phyloP scores from a whole-genome alignment of 2,113 vertebrate genomes.

The Cyprinus carpio region DNA sequence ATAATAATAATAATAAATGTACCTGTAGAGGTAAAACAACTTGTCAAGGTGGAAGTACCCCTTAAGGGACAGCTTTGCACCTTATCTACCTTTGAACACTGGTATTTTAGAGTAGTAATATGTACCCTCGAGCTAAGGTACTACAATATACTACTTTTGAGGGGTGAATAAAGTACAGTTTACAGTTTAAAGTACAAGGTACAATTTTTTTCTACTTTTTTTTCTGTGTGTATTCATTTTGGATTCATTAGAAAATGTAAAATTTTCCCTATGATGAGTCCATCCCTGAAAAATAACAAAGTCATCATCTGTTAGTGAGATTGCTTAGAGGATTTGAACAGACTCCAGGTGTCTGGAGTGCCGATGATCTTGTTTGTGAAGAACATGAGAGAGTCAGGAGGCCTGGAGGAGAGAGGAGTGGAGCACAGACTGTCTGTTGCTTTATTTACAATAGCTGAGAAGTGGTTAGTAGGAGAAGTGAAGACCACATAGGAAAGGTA shows the following conservation, averaged over 20 bases:
- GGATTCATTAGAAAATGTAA: no score
- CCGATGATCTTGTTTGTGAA: conserved; percentile 11
- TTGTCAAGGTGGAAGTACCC: not conserved
- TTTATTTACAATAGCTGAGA: not conserved
- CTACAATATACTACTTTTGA: not conserved
- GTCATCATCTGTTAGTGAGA: not conserved
- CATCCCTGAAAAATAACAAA: not conserved
- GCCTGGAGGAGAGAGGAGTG: not conserved
- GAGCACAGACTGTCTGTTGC: not conserved
- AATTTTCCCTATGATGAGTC: not conserved
- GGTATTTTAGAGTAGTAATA: not conserved
- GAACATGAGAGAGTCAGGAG: conserved; percentile 20
- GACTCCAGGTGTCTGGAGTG: not conserved
- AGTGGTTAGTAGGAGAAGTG: not conserved
- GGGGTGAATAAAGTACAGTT: not conserved
- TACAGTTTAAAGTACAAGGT: no score
- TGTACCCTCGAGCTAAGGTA: not conserved
- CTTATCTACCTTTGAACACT: not conserved
- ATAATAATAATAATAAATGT: no score
- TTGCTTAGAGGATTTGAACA: not conserved
- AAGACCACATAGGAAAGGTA: not conserved
- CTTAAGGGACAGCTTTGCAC: not conserved
- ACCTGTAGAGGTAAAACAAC: not conserved
- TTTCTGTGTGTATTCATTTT: no score
- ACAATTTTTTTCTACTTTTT: no score